Percentiles rank a stretch among this genome's conserved stretches.
phyloP scores from a whole-genome alignment of 2,888 invertebrate genomes.

The Asteroscopus sphinx region DNA sequence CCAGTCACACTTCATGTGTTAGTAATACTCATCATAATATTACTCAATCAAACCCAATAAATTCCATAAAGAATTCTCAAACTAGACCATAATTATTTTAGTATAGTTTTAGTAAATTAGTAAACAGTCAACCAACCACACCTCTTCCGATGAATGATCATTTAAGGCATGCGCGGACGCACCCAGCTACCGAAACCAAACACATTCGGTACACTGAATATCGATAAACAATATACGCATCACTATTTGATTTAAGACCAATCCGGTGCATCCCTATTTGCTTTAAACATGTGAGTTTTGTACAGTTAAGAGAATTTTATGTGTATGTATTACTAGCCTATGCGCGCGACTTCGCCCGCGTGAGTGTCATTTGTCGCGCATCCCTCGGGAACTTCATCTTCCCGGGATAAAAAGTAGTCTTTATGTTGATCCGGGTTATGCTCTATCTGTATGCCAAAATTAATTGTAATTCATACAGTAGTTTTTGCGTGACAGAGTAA shows the following conservation, averaged over 20 bases:
- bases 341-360: too few relatives aligned
- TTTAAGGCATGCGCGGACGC: conserved; percentile 31
- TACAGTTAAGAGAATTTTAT: background rate
- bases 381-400: too few relatives aligned
- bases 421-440: too few relatives aligned
- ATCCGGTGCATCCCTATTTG: conserved; percentile 23
- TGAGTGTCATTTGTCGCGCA: too few relatives aligned
- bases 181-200: conserved; percentile 41
- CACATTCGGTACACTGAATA: conserved; percentile 26
- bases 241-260: conserved; percentile 31
- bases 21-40: too few relatives aligned
- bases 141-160: conserved; percentile 29
- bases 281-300: background rate
- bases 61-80: background rate
- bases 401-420: too few relatives aligned
- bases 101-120: conserved; percentile 28
- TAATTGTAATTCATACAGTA: too few relatives aligned
- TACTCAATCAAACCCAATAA: too few relatives aligned
- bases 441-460: too few relatives aligned
- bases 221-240: conserved; percentile 19
- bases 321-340: too few relatives aligned
- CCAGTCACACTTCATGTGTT: too few relatives aligned
- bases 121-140: conserved; percentile 29
- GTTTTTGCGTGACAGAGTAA: too few relatives aligned
- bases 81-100: conserved; percentile 1